Evolutionary conservation across 2,888 invertebrate species (phyloP), one percentile per base, ranked within the genome.

Genomic region (Hemaris fuciformis): DNA sequence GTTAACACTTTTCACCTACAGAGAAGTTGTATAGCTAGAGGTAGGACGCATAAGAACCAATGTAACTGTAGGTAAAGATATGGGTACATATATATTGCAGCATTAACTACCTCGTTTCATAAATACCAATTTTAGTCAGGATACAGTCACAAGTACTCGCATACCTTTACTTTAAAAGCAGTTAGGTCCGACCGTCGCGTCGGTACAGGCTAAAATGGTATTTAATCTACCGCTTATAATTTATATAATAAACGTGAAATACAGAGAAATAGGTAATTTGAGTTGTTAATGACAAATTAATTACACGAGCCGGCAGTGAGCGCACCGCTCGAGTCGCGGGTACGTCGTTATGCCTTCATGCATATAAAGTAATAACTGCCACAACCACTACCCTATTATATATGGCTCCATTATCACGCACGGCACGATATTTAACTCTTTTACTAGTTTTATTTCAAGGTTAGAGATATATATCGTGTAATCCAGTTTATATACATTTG

Each of bases 311-410:
- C 73, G 74, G 53, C 77, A 69, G 72, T 74, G 27, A 31, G 31
- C 53, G 53, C 27, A 73, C 74, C 75, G 72, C 75, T 77, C 77
- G 75, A 79, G 75, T 75, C 72, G 68, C 72, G 72, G 70, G 74
- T 77, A 53, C 53, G 53, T 53, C 53, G 80, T 87, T 87, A 88
- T 85, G 84, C 80, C 85, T 84, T 81, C 82, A 85, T 85, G 87
- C 85, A 84, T 85, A 85, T 85, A 85, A 86, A 85, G 82, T 83
- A 85, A 87, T 85, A 83, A 85, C 77, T 77, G 74, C 78, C 76
- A 77, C 79, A 76, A 77, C 76, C 76, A 74, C 74, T 68, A 72
- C 72, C 71, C 74, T 77, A 81, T 75, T 75, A 67, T 68, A 72
- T 57, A 42, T 60, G 76, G 64, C 46, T 75, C 82, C 85, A 81